Base-by-base conservation (phyloP, 2,888 invertebrate species). In the Neoascia interrupta region DNA sequence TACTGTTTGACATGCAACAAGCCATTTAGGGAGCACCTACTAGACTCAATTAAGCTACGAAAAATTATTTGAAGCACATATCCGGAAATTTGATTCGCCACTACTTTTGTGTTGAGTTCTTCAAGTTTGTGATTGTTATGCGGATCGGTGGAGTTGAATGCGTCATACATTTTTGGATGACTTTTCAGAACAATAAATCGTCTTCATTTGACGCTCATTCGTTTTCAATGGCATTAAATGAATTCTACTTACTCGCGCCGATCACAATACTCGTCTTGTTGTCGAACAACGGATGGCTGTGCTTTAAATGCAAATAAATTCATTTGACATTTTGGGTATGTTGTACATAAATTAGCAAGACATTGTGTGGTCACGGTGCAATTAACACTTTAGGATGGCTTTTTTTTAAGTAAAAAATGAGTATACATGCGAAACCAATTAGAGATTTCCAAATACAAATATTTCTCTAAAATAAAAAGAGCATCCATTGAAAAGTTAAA, bases 331-430 rank as follows among this genome's bases (percentile, higher is more conserved):
- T 10, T 51, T 51, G n/a, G 28, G 11, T 19, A 5, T 34, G 19
- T n/a, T 34, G 11, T 11, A 23, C 18, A 8, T 4, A 31, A 28
- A 43, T 28, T 16, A 28, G 11, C 45, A 45, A 16, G 6, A 31
- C 23, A n/a, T 10, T 10, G 28, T 16, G 43, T 10, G 3, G 41
- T 34, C 28, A 51, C 31, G n/a, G 3, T 13, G 58, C 31, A 58
- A 51, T 63, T 51, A 51, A 21, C 63, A 63, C 51, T 19, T 60
- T n/a, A n/a, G n/a, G n/a, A n/a, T n/a, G n/a, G n/a, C n/a, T n/a
- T n/a, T n/a, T n/a, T n/a, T n/a, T 36, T 18, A 1, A 5, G 21
- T 4, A 10, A 19, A 18, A 26, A 37, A 6, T 3, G 3, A 26
- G 13, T 19, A 41, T 1, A n/a, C n/a, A n/a, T n/a, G n/a, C n/a